Percentiles rank a stretch among this genome's conserved stretches.
phyloP scores from a whole-genome alignment of 2,113 vertebrate genomes.

The Takifugu flavidus region DNA sequence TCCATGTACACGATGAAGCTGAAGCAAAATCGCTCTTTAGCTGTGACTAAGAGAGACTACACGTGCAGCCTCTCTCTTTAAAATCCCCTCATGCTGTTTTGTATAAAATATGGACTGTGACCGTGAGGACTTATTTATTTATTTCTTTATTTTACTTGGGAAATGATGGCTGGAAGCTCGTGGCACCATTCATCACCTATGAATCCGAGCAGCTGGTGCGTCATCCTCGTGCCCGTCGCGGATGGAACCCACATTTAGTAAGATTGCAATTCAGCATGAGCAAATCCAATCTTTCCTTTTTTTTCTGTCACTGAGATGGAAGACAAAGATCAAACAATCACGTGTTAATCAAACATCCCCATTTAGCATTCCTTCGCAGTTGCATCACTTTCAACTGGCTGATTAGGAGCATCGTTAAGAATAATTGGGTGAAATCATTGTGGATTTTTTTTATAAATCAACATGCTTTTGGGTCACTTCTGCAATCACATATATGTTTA shows the following conservation, averaged over 20 bases:
- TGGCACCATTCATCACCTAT: slow-evolving; percentile 56
- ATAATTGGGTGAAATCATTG: no score
- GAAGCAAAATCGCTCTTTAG: slow-evolving; percentile 65
- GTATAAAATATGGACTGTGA: slow-evolving; percentile 62
- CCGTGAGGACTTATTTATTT: slow-evolving; percentile 36
- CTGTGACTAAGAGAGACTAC: slow-evolving; percentile 66
- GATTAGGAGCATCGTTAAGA: no score
- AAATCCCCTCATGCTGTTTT: slow-evolving; percentile 60
- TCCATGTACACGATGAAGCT: slow-evolving; percentile 68
- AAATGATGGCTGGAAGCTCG: slow-evolving; percentile 51
- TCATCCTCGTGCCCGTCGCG: slow-evolving; percentile 38
- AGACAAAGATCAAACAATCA: slow-evolving; percentile 7
- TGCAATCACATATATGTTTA: no score
- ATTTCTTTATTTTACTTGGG: slow-evolving; percentile 28
- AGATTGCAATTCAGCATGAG: slow-evolving; percentile 9
- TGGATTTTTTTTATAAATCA: no score
- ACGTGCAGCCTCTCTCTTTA: slow-evolving; percentile 63
- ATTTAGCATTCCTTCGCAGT: neutral
- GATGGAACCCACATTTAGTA: slow-evolving; percentile 36
- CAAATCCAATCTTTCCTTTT: slow-evolving; percentile 19
- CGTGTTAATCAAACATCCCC: no score
- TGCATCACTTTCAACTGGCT: neutral
- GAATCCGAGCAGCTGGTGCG: slow-evolving; percentile 51
- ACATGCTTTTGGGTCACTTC: no score
- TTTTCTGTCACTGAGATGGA: slow-evolving; percentile 11